A percentile compares a stretch with the other conserved stretches of the same genome.
phyloP scores from a whole-genome alignment of 2,113 vertebrate genomes.

The Pimephales promelas region DNA sequence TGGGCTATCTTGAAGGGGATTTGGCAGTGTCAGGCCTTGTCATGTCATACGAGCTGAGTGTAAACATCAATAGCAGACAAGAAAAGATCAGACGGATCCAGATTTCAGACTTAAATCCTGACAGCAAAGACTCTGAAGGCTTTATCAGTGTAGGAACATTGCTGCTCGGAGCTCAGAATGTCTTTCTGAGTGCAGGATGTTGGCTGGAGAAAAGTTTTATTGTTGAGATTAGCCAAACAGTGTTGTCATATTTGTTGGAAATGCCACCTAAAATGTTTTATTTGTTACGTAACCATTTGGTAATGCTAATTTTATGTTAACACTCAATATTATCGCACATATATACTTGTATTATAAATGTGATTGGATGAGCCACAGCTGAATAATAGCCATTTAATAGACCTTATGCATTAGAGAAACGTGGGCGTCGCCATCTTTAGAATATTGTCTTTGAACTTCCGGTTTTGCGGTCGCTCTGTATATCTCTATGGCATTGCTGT shows the following conservation, averaged over 20 bases:
- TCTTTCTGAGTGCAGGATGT: neutral
- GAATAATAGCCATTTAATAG: neutral
- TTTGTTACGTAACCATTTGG: neutral
- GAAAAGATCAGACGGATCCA: conserved; percentile 46
- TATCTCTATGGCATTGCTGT: no score
- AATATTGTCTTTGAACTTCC: no score
- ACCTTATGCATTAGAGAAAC: no score
- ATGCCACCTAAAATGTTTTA: neutral
- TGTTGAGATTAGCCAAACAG: neutral
- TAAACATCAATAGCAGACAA: conserved; percentile 63
- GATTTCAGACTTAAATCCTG: conserved; percentile 34
- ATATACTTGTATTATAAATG: neutral
- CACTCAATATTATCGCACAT: neutral
- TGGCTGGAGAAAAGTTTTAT: neutral
- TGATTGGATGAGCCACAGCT: neutral
- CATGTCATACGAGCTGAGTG: conserved; percentile 52
- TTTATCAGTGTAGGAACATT: conserved; percentile 41
- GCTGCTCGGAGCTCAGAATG: neutral
- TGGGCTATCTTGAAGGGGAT: conserved; percentile 58
- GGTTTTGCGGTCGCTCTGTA: no score
- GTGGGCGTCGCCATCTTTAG: no score
- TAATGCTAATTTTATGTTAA: neutral
- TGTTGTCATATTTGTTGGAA: neutral
- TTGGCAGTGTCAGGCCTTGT: conserved; percentile 62
- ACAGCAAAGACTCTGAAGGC: conserved; percentile 34